Conservation (phyloP, 2,113 vertebrate genomes). For the Trogon surrucura region DNA sequence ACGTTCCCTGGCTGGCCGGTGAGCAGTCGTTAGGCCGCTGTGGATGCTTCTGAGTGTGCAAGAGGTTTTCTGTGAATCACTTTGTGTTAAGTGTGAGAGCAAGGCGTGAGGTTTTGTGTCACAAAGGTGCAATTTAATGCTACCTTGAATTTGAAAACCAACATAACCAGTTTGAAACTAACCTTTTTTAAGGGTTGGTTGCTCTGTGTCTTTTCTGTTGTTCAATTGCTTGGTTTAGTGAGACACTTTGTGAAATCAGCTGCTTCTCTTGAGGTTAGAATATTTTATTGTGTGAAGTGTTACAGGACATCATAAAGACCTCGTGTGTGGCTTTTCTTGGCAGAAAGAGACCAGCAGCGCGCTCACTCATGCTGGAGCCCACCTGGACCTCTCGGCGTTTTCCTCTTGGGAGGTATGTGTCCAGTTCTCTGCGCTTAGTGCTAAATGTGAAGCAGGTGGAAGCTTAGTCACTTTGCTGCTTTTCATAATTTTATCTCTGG, state of each 20-base stretch:
- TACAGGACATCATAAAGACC: background rate
- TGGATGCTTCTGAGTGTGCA: background rate
- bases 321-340: background rate
- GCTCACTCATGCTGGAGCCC: slow-evolving; percentile 94
- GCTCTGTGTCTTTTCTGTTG: background rate
- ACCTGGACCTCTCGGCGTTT: slow-evolving; percentile 97
- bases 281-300: background rate
- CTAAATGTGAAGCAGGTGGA: background rate
- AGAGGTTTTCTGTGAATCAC: rapidly evolving
- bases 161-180: rapidly evolving
- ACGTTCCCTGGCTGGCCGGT: slow-evolving; percentile 98
- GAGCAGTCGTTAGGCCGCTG: background rate
- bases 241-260: background rate
- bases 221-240: background rate
- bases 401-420: slow-evolving; percentile 95
- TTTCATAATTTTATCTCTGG: background rate
- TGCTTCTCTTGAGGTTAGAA: background rate
- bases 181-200: background rate
- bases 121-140: background rate
- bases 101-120: background rate
- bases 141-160: background rate
- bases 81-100: background rate
- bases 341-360: slow-evolving; percentile 99
- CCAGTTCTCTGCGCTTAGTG: background rate
- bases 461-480: background rate